Evolutionary conservation across 2,888 invertebrate species (phyloP), one percentile per base, ranked within the genome.

Genomic region (Eilema griseolum): DNA sequence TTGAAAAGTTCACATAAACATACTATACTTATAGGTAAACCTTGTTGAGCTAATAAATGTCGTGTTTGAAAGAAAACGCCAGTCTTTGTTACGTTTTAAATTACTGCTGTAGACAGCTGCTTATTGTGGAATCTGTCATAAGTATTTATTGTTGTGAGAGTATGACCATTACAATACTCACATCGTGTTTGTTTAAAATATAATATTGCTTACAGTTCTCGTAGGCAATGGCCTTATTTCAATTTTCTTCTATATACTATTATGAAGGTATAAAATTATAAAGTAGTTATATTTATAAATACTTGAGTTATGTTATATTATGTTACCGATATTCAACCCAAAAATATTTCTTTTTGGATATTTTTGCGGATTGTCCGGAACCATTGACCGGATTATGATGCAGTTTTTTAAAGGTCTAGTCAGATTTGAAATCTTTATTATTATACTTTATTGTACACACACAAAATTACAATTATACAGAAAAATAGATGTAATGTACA

Each of bases 1-100:
- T 37, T 14, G 12, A 31, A 37, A 24, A 28, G 41, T 56, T 4
- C 11, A n/a, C 33, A 20, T 62, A 57, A 52, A 33, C 24, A 41
- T n/a, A 57, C 24, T 23, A 16, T 20, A 61, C 20, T 67, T 41
- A 10, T 31, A 61, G 37, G 23, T 65, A 33, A 69, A 72, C 72
- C 68, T 75, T 80, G 70, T 77, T 74, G 70, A 77, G 70, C 67
- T 71, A 65, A 61, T 69, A 61, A 64, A 60, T 65, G 59, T 63
- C 66, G 64, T 63, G 41, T 66, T 37, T 41, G 41, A 61, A 67
- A 20, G 28, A 67, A 23, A 60, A 46, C 46, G 31, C 41, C 31
- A 67, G 46, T 67, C 61, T 67, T 67, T 60, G 67, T 67, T 67
- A 61, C 24, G 60, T 46, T 46, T 67, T 33, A 61, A 61, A 61